These are phyloP conservation scores for Iphiclides podalirius DNA, from an alignment of 2,888 invertebrate genomes.

Conservation along the genomic window DNA sequence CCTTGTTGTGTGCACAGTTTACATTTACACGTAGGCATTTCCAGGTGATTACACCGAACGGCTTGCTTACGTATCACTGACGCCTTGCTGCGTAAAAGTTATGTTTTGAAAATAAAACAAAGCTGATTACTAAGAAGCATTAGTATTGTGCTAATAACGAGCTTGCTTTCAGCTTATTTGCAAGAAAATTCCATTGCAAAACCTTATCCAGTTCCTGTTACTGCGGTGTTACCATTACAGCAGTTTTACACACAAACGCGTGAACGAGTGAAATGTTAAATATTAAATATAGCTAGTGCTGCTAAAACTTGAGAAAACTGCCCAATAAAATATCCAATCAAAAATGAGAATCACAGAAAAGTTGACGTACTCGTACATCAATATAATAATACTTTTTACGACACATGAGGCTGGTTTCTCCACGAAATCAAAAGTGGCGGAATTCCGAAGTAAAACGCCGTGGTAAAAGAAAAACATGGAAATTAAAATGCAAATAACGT, in stretches of 20 bases:
- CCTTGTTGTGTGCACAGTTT: constrained; percentile 21
- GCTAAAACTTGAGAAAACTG: not conserved
- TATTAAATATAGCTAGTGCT: not conserved
- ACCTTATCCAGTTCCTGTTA: too few species aligned
- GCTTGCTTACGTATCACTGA: constrained; percentile 16
- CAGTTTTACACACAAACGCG: too few species aligned
- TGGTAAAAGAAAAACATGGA: not conserved
- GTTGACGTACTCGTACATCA: not conserved
- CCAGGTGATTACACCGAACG: constrained; percentile 21
- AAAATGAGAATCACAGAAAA: not conserved
- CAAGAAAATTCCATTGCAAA: too few species aligned
- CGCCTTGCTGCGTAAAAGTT: constrained; percentile 10
- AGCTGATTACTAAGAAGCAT: constrained; percentile 3
- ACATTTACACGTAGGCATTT: constrained; percentile 22
- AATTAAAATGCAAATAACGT: constrained; percentile 1
- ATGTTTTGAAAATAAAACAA: too few species aligned
- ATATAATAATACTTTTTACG: not conserved
- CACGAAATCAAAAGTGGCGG: not conserved
- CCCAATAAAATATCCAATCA: not conserved
- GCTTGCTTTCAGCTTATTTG: not conserved
- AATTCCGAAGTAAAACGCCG: not conserved
- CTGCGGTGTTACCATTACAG: too few species aligned
- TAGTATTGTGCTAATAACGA: not conserved
- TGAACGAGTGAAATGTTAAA: too few species aligned
- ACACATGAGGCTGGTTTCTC: not conserved